phyloP scores from a whole-genome alignment of 2,797 vertebrate species.

The Micropoecilia bifurca region DNA sequence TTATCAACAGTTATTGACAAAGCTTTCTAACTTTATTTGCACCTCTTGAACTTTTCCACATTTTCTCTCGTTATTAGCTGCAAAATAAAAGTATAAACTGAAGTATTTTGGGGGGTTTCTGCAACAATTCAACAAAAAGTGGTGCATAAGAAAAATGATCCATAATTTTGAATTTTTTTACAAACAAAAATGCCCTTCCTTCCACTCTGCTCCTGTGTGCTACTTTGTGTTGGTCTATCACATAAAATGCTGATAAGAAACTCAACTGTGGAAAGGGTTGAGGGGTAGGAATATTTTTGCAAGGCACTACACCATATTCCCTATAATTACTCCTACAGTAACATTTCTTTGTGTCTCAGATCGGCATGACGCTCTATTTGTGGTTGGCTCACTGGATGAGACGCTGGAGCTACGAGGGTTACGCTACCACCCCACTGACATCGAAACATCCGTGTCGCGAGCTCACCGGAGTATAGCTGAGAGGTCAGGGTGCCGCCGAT shows the following conservation, averaged over 20 bases:
- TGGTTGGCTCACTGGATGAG: slow-evolving; percentile 96
- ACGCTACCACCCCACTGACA: slow-evolving; percentile 96
- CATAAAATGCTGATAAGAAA: background rate
- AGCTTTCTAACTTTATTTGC: background rate
- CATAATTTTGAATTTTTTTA: background rate
- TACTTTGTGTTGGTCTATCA: background rate
- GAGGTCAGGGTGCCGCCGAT: slow-evolving; percentile 81
- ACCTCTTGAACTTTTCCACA: background rate
- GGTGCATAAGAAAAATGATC: background rate
- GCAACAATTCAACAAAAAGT: background rate
- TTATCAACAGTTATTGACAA: background rate
- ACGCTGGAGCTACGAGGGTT: slow-evolving; percentile 94
- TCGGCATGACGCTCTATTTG: slow-evolving; percentile 97
- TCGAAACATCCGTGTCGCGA: slow-evolving; percentile 94
- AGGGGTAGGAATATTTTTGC: background rate
- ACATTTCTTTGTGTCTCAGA: slow-evolving; percentile 75
- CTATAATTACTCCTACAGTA: background rate
- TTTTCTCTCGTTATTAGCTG: background rate
- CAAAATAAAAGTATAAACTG: background rate
- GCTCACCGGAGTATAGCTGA: slow-evolving; percentile 97
- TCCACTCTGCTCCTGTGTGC: background rate
- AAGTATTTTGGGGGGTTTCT: background rate
- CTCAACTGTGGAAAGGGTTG: background rate
- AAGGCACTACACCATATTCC: background rate
- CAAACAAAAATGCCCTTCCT: background rate